Conservation (phyloP, 1,140 invertebrate species). For the Trinorchestia longiramus region DNA sequence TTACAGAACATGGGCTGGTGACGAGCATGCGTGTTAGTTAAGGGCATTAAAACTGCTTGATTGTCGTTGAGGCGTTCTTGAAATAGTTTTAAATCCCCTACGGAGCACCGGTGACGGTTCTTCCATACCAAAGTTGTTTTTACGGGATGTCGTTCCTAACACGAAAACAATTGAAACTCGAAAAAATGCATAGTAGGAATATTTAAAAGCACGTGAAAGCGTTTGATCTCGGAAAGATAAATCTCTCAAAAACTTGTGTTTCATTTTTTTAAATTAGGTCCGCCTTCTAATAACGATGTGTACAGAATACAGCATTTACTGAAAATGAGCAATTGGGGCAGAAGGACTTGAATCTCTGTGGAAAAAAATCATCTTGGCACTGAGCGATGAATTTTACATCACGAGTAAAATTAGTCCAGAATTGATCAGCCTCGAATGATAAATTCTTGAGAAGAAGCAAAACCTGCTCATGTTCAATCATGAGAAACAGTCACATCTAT, state of each 20-base stretch:
- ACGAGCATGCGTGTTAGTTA: not conserved
- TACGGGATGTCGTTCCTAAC: not conserved
- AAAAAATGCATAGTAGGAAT: not conserved
- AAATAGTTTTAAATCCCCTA: not conserved
- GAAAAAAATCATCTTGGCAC: too few species aligned
- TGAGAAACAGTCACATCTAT: not conserved
- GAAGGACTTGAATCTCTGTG: too few species aligned
- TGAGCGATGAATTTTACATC: too few species aligned
- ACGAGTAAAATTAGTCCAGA: too few species aligned
- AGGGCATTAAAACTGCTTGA: not conserved
- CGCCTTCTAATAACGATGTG: too few species aligned
- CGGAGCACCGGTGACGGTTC: not conserved
- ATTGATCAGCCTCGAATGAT: not conserved
- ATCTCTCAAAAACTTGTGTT: too few species aligned
- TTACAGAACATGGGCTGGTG: not conserved
- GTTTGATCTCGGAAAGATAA: not conserved
- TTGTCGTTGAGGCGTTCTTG: not conserved
- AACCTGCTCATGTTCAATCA: not conserved
- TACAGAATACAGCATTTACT: too few species aligned
- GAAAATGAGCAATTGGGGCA: too few species aligned
- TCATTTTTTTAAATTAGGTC: too few species aligned
- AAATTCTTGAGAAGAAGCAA: not conserved
- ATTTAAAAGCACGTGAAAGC: not conserved
- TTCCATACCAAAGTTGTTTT: not conserved
- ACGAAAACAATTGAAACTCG: not conserved